Evolutionary conservation across 2,797 vertebrate species (phyloP), one percentile per base, ranked within the genome.

Genomic region (Diglossa cyanea): DNA sequence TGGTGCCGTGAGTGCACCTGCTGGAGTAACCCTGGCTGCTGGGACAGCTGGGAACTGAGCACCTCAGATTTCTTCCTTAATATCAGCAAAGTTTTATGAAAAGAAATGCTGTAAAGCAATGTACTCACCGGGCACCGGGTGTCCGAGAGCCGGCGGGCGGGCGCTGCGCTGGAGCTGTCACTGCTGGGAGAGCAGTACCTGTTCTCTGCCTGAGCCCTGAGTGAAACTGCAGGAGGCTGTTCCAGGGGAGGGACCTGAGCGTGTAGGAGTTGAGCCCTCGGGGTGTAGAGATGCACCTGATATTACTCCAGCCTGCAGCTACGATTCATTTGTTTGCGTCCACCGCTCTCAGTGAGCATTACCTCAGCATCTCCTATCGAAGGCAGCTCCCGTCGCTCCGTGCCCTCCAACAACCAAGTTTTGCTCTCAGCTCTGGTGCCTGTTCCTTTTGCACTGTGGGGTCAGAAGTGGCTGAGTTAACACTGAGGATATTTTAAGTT

Each of bases 201-300:
- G 98, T 97, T 97, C 97, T 97, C 97, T 97, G 95, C 97, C 96
- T 72, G 87, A 96, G 97, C 92, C 91, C 96, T 95, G 85, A 95
- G 98, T 97, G 98, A 98, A 98, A 98, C 98, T 98, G 97, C 98
- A 97, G 98, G 98, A 97, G 98, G 98, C 98, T 98, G 97, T 97
- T 97, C 97, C 91, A 94, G 98, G 98, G 99, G 99, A 98, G 99
- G 98, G 98, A 98, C 98, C 98, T 99, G 98, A 98, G 95, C 96
- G 98, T 98, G 97, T 98, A 99, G 98, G 98, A 99, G 98, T 98
- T 98, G 98, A 98, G 98, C 99, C 99, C 99, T 99, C 97, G 60
- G 99, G 99, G 98, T 98, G 98, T 99, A 98, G 97, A 98, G 98
- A 99, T 99, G 98, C 98, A 98, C 98, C 98, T 99, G 98, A 98